Percentiles rank a stretch among this genome's conserved stretches.
phyloP scores from a whole-genome alignment of 2,797 vertebrate genomes.

The Hypotaenidia philippensis region DNA sequence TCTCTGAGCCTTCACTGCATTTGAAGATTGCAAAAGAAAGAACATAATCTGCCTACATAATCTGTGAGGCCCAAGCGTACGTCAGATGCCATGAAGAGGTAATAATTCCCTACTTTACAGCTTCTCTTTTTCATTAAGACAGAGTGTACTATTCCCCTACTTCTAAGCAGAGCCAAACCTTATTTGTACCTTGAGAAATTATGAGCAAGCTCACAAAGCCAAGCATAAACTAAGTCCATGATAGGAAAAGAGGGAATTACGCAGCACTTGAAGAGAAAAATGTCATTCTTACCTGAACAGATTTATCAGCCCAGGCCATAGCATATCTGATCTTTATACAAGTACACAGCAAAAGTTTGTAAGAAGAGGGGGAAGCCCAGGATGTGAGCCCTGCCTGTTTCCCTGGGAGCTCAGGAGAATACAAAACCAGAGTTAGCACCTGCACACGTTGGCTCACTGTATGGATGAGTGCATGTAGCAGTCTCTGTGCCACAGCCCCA shows the following conservation, averaged over 20 bases:
- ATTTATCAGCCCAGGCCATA: neutral
- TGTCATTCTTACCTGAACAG: neutral
- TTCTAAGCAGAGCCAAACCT: neutral
- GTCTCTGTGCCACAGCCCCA: neutral
- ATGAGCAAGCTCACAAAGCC: neutral
- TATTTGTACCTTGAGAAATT: neutral
- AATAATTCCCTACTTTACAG: neutral
- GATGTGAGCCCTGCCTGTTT: neutral
- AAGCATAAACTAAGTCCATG: neutral
- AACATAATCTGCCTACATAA: neutral
- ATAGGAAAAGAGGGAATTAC: neutral
- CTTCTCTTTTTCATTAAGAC: neutral
- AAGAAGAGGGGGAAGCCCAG: neutral
- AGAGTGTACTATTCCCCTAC: neutral
- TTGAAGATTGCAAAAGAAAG: neutral
- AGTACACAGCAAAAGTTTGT: neutral
- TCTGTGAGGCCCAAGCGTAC: neutral
- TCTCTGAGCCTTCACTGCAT: neutral
- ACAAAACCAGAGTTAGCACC: neutral
- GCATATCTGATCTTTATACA: neutral
- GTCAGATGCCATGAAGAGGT: neutral
- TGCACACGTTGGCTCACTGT: accelerated
- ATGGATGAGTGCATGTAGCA: neutral
- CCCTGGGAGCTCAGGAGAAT: neutral
- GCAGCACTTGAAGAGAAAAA: neutral